Base-by-base conservation (phyloP, 2,888 invertebrate species). In the Apotomis capreana region DNA sequence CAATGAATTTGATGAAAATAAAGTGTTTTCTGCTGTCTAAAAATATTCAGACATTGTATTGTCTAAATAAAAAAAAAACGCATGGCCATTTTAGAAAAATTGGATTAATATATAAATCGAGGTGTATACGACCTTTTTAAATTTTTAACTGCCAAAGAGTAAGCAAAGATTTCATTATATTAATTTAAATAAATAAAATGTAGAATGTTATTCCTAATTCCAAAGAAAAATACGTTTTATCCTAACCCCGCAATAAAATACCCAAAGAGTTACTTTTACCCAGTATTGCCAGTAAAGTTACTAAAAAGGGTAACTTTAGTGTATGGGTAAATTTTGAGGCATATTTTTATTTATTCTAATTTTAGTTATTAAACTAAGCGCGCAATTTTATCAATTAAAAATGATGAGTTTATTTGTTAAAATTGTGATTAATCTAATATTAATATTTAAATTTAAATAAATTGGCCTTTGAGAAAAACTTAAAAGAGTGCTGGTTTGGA, bases 401-500 rank as follows among this genome's bases (percentile, higher is more conserved):
- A 54, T 49, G 52, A 0, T 44, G 3, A 13, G 44, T 63, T 72
- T 68, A 69, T 40, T 54, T 69, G 69, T 61, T 73, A 61, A 69
- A 63, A 73, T 69, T 69, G 64, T 69, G 54, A 57, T 69, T 69
- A 64, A 49, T 44, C 12, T 68, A 64, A 61, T 69, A 65, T 57
- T 69, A 68, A 70, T 74, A 75, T 73, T 71, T 62, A 71, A 71
- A 67, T 9, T 55, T 67, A 70, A 69, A 77, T 74, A 77, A 79
- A 89, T 90, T 90, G 90, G 91, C 91, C 92, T 91, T 92, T 87
- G 78, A 83, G 84, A 86, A 87, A 84, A 65, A 65, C 65, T 65
- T 65, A 44, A 64, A 83, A 74, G 90, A 84, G 92, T 92, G 92
- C 91, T 92, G 89, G 87, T 77, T 78, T 73, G 92, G 91, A 91